Conservation (phyloP, 2,888 invertebrate species). For the Ischnus inquisitorius region DNA sequence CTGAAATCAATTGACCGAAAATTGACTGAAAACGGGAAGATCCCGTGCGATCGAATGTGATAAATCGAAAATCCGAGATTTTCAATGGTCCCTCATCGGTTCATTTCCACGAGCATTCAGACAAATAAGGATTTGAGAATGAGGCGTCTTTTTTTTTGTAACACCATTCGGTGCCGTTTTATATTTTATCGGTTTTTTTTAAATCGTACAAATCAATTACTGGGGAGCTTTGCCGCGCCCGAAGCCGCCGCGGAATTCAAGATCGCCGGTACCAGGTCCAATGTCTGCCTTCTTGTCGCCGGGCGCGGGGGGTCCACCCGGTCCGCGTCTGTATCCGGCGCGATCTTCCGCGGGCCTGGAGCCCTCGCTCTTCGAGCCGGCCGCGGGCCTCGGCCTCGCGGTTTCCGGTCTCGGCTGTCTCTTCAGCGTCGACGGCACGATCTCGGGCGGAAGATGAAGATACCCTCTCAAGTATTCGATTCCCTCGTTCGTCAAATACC, state of each 20-base stretch:
- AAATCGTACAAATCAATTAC: slow-evolving; percentile 75
- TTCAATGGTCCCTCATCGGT: background rate
- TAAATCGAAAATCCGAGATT: background rate
- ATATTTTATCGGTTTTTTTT: slow-evolving; percentile 61
- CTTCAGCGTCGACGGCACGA: slow-evolving; percentile 99
- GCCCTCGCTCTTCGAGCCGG: slow-evolving; percentile 89
- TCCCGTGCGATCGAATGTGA: background rate
- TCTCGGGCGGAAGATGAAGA: slow-evolving; percentile 98
- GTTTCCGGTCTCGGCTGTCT: slow-evolving; percentile 95
- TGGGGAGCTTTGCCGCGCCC: slow-evolving; percentile 83
- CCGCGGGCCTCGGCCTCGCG: slow-evolving; percentile 91
- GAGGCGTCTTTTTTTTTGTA: slow-evolving; percentile 46
- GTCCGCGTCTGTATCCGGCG: slow-evolving; percentile 93
- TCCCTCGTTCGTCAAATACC: slow-evolving; percentile 99
- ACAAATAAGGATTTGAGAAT: background rate
- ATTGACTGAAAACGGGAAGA: too few species aligned
- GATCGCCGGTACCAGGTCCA: slow-evolving; percentile 96
- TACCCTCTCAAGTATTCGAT: slow-evolving; percentile 98
- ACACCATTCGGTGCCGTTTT: slow-evolving; percentile 61
- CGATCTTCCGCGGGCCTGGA: slow-evolving; percentile 93
- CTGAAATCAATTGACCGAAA: too few species aligned
- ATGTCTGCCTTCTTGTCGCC: slow-evolving; percentile 98
- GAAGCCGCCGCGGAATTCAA: slow-evolving; percentile 92
- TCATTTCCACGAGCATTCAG: background rate
- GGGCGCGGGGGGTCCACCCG: slow-evolving; percentile 88